These are phyloP conservation scores for Atta texana DNA, from an alignment of 1,140 invertebrate species.

Conservation along the genomic window DNA sequence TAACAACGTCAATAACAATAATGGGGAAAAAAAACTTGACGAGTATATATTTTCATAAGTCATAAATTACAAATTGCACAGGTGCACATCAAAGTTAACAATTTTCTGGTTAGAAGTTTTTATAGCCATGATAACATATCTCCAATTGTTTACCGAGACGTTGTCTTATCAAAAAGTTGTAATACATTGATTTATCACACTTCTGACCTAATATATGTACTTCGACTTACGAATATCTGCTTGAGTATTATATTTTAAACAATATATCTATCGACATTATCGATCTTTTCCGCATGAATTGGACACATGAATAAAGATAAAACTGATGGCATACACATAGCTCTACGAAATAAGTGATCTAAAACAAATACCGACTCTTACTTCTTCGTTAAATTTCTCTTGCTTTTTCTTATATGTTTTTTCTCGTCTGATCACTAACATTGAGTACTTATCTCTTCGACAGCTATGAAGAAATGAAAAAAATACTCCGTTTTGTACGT, in stretches of 20 bases:
- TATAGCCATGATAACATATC: constrained; percentile 17
- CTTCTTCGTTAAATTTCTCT: constrained; percentile 13
- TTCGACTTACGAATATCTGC: not conserved
- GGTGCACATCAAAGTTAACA: not conserved
- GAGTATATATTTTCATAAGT: not conserved
- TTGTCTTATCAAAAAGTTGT: constrained; percentile 19
- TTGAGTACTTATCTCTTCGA: constrained; percentile 13
- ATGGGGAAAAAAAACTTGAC: not conserved
- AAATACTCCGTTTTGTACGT: constrained; percentile 25
- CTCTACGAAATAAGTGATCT: constrained; percentile 19
- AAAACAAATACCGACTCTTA: not conserved
- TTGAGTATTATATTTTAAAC: not conserved
- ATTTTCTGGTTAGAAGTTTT: constrained; percentile 8
- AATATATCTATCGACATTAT: not conserved
- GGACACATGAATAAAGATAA: not conserved
- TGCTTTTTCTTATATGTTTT: not conserved
- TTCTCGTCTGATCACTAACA: constrained; percentile 10
- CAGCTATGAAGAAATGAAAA: constrained; percentile 14
- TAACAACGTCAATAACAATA: not conserved
- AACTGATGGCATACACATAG: not conserved
- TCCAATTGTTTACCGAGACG: not conserved
- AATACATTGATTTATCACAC: not conserved
- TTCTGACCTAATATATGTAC: not conserved
- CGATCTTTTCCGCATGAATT: not conserved
- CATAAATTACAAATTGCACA: not conserved